Conservation (phyloP, 2,113 vertebrate species). For the Psilopogon haemacephalus region DNA sequence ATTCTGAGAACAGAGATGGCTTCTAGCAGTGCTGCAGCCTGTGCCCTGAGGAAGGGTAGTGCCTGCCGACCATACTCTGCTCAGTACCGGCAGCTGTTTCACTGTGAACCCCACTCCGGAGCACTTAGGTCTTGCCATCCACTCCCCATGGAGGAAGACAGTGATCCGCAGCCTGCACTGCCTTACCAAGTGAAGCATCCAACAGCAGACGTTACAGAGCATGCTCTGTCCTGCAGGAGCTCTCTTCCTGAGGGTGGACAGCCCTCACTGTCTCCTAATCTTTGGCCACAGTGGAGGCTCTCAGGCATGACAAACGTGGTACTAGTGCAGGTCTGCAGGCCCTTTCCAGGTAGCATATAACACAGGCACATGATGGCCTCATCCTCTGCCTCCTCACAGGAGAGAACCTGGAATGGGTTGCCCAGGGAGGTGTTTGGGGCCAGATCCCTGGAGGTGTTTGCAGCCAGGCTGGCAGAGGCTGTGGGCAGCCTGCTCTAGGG, state of each 20-base stretch:
- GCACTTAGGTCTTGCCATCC: background rate
- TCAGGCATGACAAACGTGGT: rapidly evolving
- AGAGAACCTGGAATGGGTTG: too few relatives aligned
- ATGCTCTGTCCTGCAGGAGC: rapidly evolving
- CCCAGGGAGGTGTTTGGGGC: too few relatives aligned
- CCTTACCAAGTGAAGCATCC: background rate
- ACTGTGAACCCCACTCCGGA: background rate
- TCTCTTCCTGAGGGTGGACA: rapidly evolving
- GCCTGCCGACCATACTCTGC: background rate
- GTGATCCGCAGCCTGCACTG: rapidly evolving
- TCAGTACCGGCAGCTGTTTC: background rate
- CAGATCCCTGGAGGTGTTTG: too few relatives aligned
- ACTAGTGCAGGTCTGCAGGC: rapidly evolving
- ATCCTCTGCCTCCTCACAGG: background rate
- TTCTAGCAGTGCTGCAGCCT: background rate
- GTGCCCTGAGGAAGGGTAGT: background rate
- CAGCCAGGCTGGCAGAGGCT: too few relatives aligned
- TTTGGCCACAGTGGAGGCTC: rapidly evolving
- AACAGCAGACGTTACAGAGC: background rate
- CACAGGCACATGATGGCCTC: rapidly evolving
- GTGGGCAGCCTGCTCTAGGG: too few relatives aligned
- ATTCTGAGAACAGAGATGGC: background rate
- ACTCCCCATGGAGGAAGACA: rapidly evolving
- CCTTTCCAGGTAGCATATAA: rapidly evolving
- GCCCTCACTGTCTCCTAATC: rapidly evolving